Conservation (phyloP, 2,113 vertebrate species). For the Albula goreensis region DNA sequence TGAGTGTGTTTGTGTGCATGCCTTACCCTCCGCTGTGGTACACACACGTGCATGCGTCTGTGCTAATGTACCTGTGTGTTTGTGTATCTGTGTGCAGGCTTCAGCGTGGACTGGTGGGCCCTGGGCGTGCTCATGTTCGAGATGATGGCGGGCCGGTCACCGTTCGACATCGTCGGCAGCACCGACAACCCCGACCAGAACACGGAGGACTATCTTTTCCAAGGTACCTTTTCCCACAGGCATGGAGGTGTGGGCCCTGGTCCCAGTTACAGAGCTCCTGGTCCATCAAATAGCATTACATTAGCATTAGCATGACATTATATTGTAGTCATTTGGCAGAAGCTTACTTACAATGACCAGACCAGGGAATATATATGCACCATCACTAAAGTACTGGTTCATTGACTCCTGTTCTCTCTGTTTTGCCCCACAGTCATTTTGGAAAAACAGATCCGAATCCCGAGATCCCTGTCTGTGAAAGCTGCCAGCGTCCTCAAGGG, state of each 20-base stretch:
- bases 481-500: constrained; percentile 96
- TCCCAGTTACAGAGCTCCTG: not conserved
- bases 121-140: constrained; percentile 98
- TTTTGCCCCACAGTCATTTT: constrained; percentile 82
- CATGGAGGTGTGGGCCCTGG: not conserved
- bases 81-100: constrained; percentile 67
- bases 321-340: too few species aligned
- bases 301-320: too few species aligned
- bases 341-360: too few species aligned
- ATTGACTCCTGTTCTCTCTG: constrained; percentile 41
- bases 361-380: too few species aligned
- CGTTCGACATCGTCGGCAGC: constrained; percentile 96
- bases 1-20: not conserved
- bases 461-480: constrained; percentile 96
- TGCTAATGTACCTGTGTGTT: not conserved
- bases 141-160: constrained; percentile 98
- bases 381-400: too few species aligned
- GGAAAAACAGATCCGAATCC: constrained; percentile 98
- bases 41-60: not conserved
- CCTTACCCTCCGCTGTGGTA: too few species aligned
- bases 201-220: constrained; percentile 98
- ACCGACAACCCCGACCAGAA: constrained; percentile 98
- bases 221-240: constrained; percentile 70
- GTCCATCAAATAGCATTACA: too few species aligned
- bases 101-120: constrained; percentile 99